Evolutionary conservation across 2,113 vertebrate species (phyloP).

Genomic region (Ibidorhyncha struthersii): DNA sequence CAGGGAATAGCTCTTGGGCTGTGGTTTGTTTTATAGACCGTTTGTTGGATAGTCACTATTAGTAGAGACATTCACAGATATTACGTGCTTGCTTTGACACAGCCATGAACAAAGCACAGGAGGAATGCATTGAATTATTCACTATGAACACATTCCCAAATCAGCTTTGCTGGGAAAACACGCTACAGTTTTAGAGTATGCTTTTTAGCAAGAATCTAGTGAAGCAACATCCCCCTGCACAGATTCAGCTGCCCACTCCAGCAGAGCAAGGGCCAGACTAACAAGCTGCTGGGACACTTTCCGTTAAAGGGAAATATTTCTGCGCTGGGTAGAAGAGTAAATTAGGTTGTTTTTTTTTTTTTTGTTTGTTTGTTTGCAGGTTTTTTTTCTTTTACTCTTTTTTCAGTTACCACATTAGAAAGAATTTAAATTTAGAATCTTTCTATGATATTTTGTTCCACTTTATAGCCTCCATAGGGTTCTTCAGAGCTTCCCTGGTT

Average conservation of each 20-base stretch:
- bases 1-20: not conserved
- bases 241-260: not conserved
- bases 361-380: not conserved
- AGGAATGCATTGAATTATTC: not conserved
- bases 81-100: not conserved
- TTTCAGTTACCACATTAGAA: not conserved
- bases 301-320: not conserved
- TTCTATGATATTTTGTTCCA: not conserved
- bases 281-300: not conserved
- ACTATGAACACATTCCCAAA: not conserved
- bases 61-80: not conserved
- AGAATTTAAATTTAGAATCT: not conserved
- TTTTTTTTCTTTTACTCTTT: accelerated
- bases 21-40: not conserved
- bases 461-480: not conserved
- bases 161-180: not conserved
- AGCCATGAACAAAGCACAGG: not conserved
- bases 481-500: not conserved
- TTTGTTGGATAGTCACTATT: not conserved
- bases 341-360: not conserved
- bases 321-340: not conserved
- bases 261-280: not conserved
- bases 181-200: not conserved
- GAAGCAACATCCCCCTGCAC: not conserved
- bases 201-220: not conserved